Conservation (phyloP, 2,797 vertebrate genomes). For the Staurois parvus region DNA sequence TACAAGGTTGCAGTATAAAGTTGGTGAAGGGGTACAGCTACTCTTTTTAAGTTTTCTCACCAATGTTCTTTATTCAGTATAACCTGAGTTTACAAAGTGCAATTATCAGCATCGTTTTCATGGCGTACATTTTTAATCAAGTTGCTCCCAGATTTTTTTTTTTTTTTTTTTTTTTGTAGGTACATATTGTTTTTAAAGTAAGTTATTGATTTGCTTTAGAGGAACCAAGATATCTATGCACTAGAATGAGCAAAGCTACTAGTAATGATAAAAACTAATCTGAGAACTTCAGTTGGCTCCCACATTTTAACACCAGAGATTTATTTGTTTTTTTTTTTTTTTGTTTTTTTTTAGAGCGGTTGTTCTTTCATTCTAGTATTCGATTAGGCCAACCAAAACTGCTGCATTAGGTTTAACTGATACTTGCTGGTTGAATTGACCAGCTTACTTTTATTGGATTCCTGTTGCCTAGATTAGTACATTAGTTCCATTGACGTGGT, state of each 20-base stretch:
- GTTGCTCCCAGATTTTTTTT: slow-evolving; percentile 70
- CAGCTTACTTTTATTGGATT: too few relatives aligned
- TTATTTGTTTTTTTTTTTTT: not conserved
- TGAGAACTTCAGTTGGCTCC: not conserved
- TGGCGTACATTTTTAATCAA: slow-evolving; percentile 69
- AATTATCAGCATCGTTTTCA: slow-evolving; percentile 91
- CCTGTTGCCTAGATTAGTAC: too few relatives aligned
- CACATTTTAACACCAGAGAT: not conserved
- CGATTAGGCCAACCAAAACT: too few relatives aligned
- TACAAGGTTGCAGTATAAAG: slow-evolving; percentile 83
- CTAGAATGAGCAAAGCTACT: slow-evolving; percentile 72
- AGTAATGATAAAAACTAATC: not conserved
- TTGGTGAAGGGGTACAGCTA: slow-evolving; percentile 37
- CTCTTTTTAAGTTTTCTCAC: slow-evolving; percentile 72
- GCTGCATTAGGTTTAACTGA: too few relatives aligned
- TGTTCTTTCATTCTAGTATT: not conserved
- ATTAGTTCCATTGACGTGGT: too few relatives aligned
- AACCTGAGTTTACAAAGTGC: slow-evolving; percentile 95
- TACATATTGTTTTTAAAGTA: slow-evolving; percentile 67
- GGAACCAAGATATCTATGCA: slow-evolving; percentile 78
- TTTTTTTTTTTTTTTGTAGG: slow-evolving; percentile 69
- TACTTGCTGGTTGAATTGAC: too few relatives aligned
- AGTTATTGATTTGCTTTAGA: slow-evolving; percentile 67
- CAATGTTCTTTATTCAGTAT: slow-evolving; percentile 84
- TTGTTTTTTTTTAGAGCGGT: slow-evolving; percentile 8